Evolutionary conservation across 2,113 vertebrate species (phyloP).

Genomic region (Chionodraco myersi): DNA sequence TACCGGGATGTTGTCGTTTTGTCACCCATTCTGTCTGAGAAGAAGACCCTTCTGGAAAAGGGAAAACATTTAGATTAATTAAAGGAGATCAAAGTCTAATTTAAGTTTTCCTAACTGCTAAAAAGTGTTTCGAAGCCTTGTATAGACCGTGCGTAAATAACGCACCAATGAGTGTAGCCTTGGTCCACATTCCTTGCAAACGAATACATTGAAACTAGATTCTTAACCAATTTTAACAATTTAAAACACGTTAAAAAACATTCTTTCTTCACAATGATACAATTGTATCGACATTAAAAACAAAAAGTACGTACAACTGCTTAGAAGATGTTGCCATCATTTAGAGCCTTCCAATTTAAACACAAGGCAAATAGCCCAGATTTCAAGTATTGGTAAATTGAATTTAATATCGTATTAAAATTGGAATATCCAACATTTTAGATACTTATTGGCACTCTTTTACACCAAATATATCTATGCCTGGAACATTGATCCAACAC

Average conservation of each 20-base stretch:
- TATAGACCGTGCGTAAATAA: constrained; percentile 38
- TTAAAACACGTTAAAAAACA: neutral
- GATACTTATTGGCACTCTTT: neutral
- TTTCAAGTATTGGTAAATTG: neutral
- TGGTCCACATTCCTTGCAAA: neutral
- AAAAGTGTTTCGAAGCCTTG: neutral
- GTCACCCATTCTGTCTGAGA: constrained; percentile 82
- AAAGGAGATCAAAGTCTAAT: neutral
- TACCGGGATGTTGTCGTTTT: constrained; percentile 87
- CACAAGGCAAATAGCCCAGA: neutral
- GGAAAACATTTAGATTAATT: constrained; percentile 17
- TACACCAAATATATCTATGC: neutral
- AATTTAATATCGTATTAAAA: neutral
- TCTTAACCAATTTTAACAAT: neutral
- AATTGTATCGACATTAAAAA: too few relatives aligned
- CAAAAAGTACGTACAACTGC: too few relatives aligned
- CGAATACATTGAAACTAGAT: neutral
- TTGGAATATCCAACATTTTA: neutral
- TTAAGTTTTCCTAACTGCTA: neutral
- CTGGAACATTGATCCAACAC: neutral
- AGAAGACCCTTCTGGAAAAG: constrained; percentile 76
- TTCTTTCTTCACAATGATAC: neutral
- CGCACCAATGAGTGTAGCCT: neutral
- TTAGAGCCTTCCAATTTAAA: neutral
- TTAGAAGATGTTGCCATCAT: neutral